Base-by-base conservation (phyloP, 2,888 invertebrate genomes). In the Rhimphoctona megacephalus region DNA sequence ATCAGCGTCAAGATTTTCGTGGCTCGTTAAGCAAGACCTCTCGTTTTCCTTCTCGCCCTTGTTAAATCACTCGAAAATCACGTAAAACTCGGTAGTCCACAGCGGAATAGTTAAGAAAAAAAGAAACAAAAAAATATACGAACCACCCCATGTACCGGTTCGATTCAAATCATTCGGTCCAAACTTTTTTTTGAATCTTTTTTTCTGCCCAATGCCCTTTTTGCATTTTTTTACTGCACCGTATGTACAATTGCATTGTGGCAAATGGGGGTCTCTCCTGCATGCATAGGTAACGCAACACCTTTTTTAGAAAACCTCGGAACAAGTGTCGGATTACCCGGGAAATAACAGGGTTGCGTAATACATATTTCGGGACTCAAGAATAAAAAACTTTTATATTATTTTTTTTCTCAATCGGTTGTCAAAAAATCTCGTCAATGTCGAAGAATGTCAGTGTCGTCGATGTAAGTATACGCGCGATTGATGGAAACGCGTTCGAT, bases 81-180 rank as follows among this genome's bases (percentile, higher is more conserved):
- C 70, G 70, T 52, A 77, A 86, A 83, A 80, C 54, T 83, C 80
- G 52, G 80, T 70, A 61, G 43, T 52, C 67, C 82, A 88, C 88
- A 90, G 88, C 81, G 86, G 87, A 89, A 91, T 88, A 81, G 87
- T 91, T 87, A n/a, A n/a, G 87, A 86, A 89, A 90, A 90, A 90
- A 87, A 89, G 85, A 78, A 87, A 89, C 77, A 72, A 61, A 85
- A 82, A 84, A 78, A 30, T 25, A 17, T 74, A 81, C 81, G 66
- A 49, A 88, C 72, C 76, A 86, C 74, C 88, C 81, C 87, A 88
- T 77, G 89, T 89, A 91, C 88, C 90, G 91, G 89, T 90, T 88
- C 91, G 91, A 92, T 93, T 93, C 91, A 90, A 92, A 92, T 92
- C 91, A 90, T 89, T 90, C 86, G 90, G 89, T 91, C 89, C 88